Conservation (phyloP, 2,888 invertebrate genomes). For the Sesia apiformis region DNA sequence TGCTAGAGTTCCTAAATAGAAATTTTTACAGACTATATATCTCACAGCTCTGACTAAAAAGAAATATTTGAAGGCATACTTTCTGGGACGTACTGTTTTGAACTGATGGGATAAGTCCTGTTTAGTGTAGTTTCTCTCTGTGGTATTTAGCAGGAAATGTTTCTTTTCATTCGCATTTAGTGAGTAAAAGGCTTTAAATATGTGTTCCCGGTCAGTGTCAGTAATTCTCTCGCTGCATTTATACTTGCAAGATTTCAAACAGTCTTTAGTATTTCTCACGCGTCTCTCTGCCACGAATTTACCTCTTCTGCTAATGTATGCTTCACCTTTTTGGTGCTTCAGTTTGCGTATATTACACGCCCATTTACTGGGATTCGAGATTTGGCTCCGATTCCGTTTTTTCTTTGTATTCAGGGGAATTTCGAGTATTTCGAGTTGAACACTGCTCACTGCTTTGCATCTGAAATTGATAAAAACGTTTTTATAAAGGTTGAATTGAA, state of each 20-base stretch:
- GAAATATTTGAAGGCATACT: constrained; percentile 58
- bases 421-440: constrained; percentile 13
- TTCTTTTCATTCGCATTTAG: constrained; percentile 58
- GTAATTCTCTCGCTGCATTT: constrained; percentile 56
- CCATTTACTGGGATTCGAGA: constrained; percentile 53
- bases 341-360: constrained; percentile 55
- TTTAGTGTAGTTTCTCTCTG: constrained; percentile 48
- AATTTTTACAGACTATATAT: constrained; percentile 58
- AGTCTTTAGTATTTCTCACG: constrained; percentile 53
- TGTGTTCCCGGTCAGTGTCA: constrained; percentile 48
- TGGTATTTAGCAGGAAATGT: constrained; percentile 57
- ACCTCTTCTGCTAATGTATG: constrained; percentile 54
- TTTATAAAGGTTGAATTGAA: too few species aligned
- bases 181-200: constrained; percentile 61
- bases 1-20: constrained; percentile 59
- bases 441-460: constrained; percentile 21
- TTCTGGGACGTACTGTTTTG: constrained; percentile 32
- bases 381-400: constrained; percentile 33
- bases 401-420: constrained; percentile 9
- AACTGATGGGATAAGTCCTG: constrained; percentile 18
- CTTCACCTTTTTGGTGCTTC: constrained; percentile 61
- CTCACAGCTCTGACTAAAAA: constrained; percentile 45
- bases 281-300: constrained; percentile 52
- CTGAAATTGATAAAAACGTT: constrained; percentile 21
- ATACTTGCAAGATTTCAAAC: constrained; percentile 49